Evolutionary conservation across 1,140 invertebrate species (phyloP).

Genomic region (Ridgeia piscesae): DNA sequence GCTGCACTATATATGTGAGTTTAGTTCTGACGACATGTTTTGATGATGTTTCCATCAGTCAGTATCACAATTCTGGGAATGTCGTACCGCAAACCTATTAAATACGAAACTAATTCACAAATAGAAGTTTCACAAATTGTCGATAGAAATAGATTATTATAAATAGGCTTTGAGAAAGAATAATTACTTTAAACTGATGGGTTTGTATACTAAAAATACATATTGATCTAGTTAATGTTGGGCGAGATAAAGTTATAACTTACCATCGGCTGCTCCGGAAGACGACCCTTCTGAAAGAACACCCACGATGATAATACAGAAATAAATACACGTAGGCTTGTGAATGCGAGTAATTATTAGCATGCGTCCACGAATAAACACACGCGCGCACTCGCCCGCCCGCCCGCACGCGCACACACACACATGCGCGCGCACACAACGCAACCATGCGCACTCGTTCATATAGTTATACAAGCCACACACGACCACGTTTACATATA

Average conservation of each 20-base stretch:
- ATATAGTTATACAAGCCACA: not conserved
- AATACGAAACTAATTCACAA: not conserved
- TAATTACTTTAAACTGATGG: not conserved
- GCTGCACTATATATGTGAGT: too few species aligned
- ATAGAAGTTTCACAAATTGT: not conserved
- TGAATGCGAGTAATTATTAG: not conserved
- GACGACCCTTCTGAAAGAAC: not conserved
- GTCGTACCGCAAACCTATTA: not conserved
- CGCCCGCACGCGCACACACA: not conserved
- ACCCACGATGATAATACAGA: not conserved
- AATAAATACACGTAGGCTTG: not conserved
- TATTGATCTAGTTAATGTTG: not conserved
- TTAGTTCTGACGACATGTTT: too few species aligned
- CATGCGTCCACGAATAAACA: not conserved
- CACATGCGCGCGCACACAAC: not conserved
- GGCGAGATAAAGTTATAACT: not conserved
- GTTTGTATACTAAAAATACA: not conserved
- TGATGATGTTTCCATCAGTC: too few species aligned
- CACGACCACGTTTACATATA: not conserved
- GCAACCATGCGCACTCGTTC: not conserved
- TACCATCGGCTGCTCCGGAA: not conserved
- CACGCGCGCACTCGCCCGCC: not conserved
- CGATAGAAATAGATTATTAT: not conserved
- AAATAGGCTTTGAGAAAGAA: not conserved
- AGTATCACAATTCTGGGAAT: not conserved